Percentiles rank a stretch among this genome's conserved stretches.
Conservation (phyloP, 2,888 invertebrate genomes). For the Phyto melanocephala region DNA sequence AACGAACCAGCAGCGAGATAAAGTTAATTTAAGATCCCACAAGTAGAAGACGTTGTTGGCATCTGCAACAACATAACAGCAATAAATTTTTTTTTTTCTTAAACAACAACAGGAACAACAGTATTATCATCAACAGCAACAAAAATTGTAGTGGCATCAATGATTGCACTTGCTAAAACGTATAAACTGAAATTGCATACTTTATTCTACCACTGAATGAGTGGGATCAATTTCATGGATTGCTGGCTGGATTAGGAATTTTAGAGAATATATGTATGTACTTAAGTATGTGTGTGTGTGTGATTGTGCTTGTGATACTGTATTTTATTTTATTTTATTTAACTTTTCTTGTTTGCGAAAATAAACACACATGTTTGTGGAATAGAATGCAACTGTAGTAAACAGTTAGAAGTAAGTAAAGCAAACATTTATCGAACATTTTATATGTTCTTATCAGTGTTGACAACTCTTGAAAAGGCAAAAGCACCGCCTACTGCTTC, state of each 20-base stretch:
- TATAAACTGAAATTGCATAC: constrained; percentile 56
- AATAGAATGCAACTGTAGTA: too few species aligned
- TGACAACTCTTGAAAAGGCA: too few species aligned
- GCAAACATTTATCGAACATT: too few species aligned
- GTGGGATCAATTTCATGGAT: constrained; percentile 62
- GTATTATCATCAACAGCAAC: constrained; percentile 17
- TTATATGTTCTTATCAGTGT: too few species aligned
- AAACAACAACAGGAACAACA: background rate
- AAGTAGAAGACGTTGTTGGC: constrained; percentile 58
- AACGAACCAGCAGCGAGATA: constrained; percentile 52
- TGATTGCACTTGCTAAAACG: constrained; percentile 58
- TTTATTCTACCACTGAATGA: constrained; percentile 45
- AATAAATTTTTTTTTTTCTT: constrained; percentile 1
- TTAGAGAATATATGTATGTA: background rate
- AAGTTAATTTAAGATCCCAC: constrained; percentile 63
- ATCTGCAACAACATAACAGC: constrained; percentile 11
- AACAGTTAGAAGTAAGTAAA: too few species aligned
- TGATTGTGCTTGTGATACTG: background rate
- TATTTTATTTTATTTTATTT: background rate
- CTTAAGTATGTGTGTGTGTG: background rate
- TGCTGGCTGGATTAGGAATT: constrained; percentile 49
- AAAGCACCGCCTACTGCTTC: too few species aligned
- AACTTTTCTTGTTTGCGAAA: background rate
- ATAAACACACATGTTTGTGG: background rate
- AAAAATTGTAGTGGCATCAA: constrained; percentile 50